Conservation (phyloP, 1,140 invertebrate species). For the Cherax destructor region DNA sequence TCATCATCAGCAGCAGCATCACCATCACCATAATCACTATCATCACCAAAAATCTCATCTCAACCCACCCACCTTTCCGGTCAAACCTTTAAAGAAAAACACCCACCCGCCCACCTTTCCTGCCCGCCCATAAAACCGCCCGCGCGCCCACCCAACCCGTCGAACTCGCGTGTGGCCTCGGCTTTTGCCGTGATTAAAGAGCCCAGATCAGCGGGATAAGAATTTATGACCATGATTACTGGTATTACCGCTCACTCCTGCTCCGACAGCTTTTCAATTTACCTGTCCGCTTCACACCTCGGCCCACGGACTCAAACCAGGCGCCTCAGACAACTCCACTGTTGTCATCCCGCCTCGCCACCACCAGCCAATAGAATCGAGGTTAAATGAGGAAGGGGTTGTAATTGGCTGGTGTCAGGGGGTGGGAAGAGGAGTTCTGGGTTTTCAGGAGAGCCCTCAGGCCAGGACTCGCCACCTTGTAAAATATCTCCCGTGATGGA, state of each 20-base stretch:
- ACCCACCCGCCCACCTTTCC: too few species aligned
- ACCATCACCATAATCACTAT: too few species aligned
- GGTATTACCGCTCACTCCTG: slow-evolving; percentile 49
- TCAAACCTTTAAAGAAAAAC: too few species aligned
- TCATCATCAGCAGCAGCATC: too few species aligned
- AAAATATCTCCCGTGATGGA: slow-evolving; percentile 56
- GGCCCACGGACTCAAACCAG: slow-evolving; percentile 20
- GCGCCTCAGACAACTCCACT: background rate
- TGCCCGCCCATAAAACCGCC: background rate
- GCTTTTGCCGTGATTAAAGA: slow-evolving; percentile 46
- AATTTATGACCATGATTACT: slow-evolving; percentile 47
- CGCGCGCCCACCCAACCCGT: background rate
- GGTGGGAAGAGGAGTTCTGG: background rate
- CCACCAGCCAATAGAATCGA: background rate
- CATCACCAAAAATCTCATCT: too few species aligned
- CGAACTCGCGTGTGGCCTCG: slow-evolving; percentile 39
- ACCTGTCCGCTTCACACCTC: slow-evolving; percentile 50
- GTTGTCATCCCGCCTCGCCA: background rate
- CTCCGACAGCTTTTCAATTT: slow-evolving; percentile 57
- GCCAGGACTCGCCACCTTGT: slow-evolving; percentile 47
- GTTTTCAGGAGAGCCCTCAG: slow-evolving; percentile 22
- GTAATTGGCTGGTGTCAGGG: background rate
- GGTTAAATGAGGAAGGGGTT: background rate
- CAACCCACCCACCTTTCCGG: too few species aligned
- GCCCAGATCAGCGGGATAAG: slow-evolving; percentile 47